Percentiles rank a stretch among this genome's conserved stretches.
Conservation (phyloP, 2,797 vertebrate species). For the Arrhamphus sclerolepis region DNA sequence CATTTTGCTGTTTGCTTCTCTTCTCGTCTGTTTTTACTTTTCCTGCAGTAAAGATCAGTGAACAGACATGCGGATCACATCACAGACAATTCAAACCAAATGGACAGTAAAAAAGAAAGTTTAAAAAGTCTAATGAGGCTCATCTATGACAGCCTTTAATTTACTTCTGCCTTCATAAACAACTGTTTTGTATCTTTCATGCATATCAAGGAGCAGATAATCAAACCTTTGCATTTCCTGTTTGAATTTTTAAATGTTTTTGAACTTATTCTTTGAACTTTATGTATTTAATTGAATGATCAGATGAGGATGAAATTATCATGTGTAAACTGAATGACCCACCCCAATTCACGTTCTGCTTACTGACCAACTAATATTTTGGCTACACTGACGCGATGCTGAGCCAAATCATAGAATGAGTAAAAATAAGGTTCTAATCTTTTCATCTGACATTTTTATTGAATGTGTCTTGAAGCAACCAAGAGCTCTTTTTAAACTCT, state of each 20-base stretch:
- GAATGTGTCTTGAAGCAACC: slow-evolving; percentile 66
- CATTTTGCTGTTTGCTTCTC: slow-evolving; percentile 37
- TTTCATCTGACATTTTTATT: slow-evolving; percentile 80
- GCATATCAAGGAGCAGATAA: slow-evolving; percentile 43
- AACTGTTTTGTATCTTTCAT: background rate
- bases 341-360: slow-evolving; percentile 30
- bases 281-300: slow-evolving; percentile 44
- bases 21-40: slow-evolving; percentile 45
- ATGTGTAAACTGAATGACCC: slow-evolving; percentile 41
- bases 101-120: slow-evolving; percentile 35
- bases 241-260: slow-evolving; percentile 5
- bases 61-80: slow-evolving; percentile 52
- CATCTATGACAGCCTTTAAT: slow-evolving; percentile 29
- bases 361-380: slow-evolving; percentile 56
- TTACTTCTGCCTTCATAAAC: slow-evolving; percentile 41
- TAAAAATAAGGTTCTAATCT: slow-evolving; percentile 70
- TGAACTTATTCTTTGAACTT: slow-evolving; percentile 27
- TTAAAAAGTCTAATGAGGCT: slow-evolving; percentile 6
- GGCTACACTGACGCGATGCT: slow-evolving; percentile 48
- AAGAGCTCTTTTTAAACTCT: slow-evolving; percentile 72
- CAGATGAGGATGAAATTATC: slow-evolving; percentile 40
- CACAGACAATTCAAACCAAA: slow-evolving; percentile 61
- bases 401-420: slow-evolving; percentile 59
- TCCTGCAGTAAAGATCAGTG: slow-evolving; percentile 54
- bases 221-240: slow-evolving; percentile 20